phyloP scores from a whole-genome alignment of 2,113 vertebrate species.

The Urocitellus parryii region DNA sequence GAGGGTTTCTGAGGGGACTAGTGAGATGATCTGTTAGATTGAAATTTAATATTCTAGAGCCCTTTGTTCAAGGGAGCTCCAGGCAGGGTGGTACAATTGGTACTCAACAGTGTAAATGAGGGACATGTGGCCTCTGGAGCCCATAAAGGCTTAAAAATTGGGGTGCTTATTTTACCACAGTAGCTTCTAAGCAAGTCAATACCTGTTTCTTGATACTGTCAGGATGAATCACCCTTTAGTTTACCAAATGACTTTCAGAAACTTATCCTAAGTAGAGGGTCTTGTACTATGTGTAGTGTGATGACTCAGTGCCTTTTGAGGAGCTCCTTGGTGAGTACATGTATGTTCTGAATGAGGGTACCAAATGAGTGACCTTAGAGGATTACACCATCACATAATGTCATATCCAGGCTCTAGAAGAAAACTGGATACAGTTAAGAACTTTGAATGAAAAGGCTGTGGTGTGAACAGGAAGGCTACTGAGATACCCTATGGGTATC shows the following conservation, averaged over 20 bases:
- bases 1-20: neutral
- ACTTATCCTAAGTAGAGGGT: neutral
- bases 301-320: neutral
- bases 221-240: neutral
- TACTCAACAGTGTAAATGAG: neutral
- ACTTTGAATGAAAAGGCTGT: neutral
- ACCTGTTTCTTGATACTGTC: neutral
- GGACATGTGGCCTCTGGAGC: neutral
- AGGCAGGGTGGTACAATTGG: neutral
- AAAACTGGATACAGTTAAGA: neutral
- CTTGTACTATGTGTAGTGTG: neutral
- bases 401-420: neutral
- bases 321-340: neutral
- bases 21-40: neutral
- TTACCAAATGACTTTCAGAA: neutral
- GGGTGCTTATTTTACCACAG: neutral
- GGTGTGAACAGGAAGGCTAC: neutral
- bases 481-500: too few species aligned
- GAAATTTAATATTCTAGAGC: neutral
- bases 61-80: fast-evolving
- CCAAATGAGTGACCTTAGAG: neutral
- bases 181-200: neutral
- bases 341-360: neutral
- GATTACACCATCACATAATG: neutral
- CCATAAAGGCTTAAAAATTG: neutral